Conservation (phyloP, 2,888 invertebrate genomes). For the Gymnoscelis rufifasciata region DNA sequence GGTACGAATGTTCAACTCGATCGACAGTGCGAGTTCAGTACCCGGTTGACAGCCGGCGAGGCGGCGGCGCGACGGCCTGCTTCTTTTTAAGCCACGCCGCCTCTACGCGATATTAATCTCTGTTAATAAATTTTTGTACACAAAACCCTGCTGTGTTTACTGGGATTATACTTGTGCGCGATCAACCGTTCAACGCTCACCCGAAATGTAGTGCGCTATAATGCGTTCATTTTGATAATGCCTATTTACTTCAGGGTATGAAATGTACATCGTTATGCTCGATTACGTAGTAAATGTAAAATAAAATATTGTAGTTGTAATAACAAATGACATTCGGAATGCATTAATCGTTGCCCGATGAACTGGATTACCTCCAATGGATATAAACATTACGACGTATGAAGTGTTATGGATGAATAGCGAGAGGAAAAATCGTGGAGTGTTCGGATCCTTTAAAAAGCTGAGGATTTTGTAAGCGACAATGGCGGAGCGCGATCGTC, state of each 20-base stretch:
- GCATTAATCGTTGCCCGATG: conserved; percentile 16
- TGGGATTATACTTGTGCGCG: conserved; percentile 39
- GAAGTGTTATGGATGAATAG: conserved; percentile 43
- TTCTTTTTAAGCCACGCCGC: conserved; percentile 65
- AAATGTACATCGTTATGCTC: conserved; percentile 34
- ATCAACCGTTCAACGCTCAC: conserved; percentile 12
- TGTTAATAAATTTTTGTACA: conserved; percentile 65
- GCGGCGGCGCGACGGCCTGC: conserved; percentile 62
- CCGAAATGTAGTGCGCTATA: conserved; percentile 34
- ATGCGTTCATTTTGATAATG: conserved; percentile 52
- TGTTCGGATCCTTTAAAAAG: conserved; percentile 46
- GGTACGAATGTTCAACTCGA: conserved; percentile 48
- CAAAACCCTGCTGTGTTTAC: conserved; percentile 44
- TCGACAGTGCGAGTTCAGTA: conserved; percentile 71
- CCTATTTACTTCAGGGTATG: conserved; percentile 46
- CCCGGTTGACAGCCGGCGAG: conserved; percentile 76
- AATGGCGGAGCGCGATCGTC: conserved; percentile 80
- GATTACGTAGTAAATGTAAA: conserved; percentile 29
- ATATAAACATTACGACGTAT: conserved; percentile 35
- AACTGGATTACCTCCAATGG: conserved; percentile 34
- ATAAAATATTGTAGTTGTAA: conserved; percentile 22
- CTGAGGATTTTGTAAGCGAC: conserved; percentile 55
- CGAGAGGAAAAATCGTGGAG: conserved; percentile 43
- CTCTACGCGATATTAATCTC: conserved; percentile 66
- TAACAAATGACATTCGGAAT: conserved; percentile 19